phyloP scores from a whole-genome alignment of 2,113 vertebrate species.

The Electrona antarctica region DNA sequence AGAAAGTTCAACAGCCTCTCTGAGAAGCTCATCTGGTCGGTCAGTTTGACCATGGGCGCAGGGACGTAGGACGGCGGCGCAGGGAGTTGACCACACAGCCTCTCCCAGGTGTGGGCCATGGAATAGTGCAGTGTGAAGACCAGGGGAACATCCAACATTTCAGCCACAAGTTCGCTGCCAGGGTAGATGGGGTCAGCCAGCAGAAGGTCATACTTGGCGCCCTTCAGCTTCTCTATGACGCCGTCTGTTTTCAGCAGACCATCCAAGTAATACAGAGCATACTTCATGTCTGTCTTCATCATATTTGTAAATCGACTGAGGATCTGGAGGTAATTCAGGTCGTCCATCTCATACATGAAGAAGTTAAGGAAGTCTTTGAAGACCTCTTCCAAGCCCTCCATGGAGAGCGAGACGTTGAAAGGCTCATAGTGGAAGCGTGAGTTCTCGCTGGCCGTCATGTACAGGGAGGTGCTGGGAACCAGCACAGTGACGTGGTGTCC shows the following conservation, averaged over 20 bases:
- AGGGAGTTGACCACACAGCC: slow-evolving; percentile 68
- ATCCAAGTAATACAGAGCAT: slow-evolving; percentile 43
- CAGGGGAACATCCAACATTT: slow-evolving; percentile 69
- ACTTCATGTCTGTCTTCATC: neutral
- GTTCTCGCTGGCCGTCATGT: slow-evolving; percentile 54
- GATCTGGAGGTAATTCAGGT: slow-evolving; percentile 53
- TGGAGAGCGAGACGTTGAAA: slow-evolving; percentile 47
- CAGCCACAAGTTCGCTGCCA: slow-evolving; percentile 72
- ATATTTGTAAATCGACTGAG: slow-evolving; percentile 38
- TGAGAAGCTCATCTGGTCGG: slow-evolving; percentile 75
- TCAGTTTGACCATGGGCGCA: slow-evolving; percentile 67
- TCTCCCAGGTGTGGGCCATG: slow-evolving; percentile 58
- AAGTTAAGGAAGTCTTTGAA: slow-evolving; percentile 52
- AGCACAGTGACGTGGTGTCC: slow-evolving; percentile 79
- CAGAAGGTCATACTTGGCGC: slow-evolving; percentile 69
- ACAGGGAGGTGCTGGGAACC: slow-evolving; percentile 6
- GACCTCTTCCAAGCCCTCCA: slow-evolving; percentile 24
- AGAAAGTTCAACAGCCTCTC: slow-evolving; percentile 72
- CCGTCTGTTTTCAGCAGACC: slow-evolving; percentile 65
- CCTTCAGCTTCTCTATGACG: slow-evolving; percentile 66
- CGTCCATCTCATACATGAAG: slow-evolving; percentile 61
- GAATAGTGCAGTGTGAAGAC: slow-evolving; percentile 70
- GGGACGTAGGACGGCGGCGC: slow-evolving; percentile 78
- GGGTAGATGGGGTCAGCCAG: slow-evolving; percentile 64
- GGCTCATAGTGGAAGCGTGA: slow-evolving; percentile 50